A percentile compares a stretch with the other conserved stretches of the same genome.
These are phyloP conservation scores for Meteorus cinctellus DNA, from an alignment of 2,888 invertebrate genomes.

Conservation along the genomic window DNA sequence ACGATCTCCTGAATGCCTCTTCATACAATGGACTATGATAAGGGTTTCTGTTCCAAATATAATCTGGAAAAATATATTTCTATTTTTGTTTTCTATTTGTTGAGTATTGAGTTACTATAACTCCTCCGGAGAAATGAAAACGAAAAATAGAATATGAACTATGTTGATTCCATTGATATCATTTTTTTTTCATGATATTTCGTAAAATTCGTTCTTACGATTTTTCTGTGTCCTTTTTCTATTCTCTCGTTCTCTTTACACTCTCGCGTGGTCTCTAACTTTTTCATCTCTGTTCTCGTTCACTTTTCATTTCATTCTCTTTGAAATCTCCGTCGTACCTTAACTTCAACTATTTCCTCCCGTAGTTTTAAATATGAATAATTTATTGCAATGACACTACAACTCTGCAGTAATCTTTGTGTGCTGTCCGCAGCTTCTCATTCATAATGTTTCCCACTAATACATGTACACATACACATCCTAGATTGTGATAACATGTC, in stretches of 20 bases:
- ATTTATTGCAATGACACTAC: conserved; percentile 38
- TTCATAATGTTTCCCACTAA: background rate
- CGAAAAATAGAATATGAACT: background rate
- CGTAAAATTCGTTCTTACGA: background rate
- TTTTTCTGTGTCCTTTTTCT: background rate
- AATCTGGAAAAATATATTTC: conserved; percentile 56
- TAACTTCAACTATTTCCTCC: background rate
- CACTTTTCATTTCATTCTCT: background rate
- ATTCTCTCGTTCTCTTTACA: background rate
- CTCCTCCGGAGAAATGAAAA: background rate
- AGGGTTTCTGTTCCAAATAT: conserved; percentile 62
- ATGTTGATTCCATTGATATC: background rate
- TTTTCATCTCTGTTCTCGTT: background rate
- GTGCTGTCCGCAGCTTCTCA: background rate
- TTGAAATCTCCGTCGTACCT: background rate
- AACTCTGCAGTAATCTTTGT: conserved; percentile 40
- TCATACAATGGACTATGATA: conserved; percentile 75
- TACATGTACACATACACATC: conserved; percentile 17
- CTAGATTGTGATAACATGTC: background rate
- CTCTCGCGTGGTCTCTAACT: background rate
- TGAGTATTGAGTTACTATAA: background rate
- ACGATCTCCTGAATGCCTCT: conserved; percentile 80
- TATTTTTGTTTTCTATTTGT: background rate
- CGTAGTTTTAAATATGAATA: conserved; percentile 33
- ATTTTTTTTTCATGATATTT: background rate